Conservation (phyloP, 2,113 vertebrate genomes). For the Microcebus tavaratra region DNA sequence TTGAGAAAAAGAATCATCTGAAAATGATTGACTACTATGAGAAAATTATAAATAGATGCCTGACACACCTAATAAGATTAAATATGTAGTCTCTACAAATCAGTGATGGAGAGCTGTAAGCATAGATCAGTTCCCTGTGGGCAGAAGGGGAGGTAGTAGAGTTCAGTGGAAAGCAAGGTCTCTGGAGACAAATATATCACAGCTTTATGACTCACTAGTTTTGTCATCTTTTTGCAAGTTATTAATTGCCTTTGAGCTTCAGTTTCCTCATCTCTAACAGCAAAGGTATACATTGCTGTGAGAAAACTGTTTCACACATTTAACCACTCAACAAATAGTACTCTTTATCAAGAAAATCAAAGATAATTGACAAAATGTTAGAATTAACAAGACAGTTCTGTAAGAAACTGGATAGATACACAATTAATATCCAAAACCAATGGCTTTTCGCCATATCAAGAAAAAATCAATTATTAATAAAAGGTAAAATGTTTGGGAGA, state of each 20-base stretch:
- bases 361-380: slow-evolving; percentile 26
- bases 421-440: slow-evolving; percentile 43
- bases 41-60: not conserved
- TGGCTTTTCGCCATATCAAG: not conserved
- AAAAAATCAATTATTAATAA: slow-evolving; percentile 4
- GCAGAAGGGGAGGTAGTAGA: not conserved
- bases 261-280: slow-evolving; percentile 4
- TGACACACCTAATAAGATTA: not conserved
- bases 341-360: not conserved
- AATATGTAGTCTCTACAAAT: not conserved
- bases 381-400: not conserved
- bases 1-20: not conserved
- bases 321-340: slow-evolving; percentile 16
- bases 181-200: not conserved
- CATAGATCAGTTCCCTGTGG: not conserved
- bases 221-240: not conserved
- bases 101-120: not conserved
- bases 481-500: not conserved
- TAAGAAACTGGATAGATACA: slow-evolving; percentile 1
- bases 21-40: not conserved
- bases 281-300: not conserved
- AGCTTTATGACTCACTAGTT: not conserved
- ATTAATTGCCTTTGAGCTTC: not conserved
- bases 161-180: not conserved
- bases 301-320: not conserved